phyloP scores from a whole-genome alignment of 1,140 invertebrate genomes.

The Bombus pascuorum region DNA sequence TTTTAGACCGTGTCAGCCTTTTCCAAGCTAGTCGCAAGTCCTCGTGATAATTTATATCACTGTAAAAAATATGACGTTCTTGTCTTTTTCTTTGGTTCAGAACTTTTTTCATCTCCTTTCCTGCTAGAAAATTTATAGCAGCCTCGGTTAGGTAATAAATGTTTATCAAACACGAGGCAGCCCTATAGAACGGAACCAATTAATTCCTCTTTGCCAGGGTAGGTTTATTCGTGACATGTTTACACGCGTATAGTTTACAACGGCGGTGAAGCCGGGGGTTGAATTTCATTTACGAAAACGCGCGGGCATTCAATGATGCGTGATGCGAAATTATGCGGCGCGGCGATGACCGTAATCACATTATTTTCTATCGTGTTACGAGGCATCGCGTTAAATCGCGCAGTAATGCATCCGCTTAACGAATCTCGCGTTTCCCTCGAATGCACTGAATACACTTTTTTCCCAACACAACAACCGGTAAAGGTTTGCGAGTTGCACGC shows the following conservation, averaged over 20 bases:
- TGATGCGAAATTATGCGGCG: slow-evolving; percentile 26
- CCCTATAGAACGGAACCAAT: background rate
- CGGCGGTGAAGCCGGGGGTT: background rate
- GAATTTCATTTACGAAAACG: slow-evolving; percentile 30
- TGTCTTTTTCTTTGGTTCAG: background rate
- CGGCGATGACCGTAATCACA: slow-evolving; percentile 27
- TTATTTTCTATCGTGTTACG: slow-evolving; percentile 32
- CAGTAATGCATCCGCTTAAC: background rate
- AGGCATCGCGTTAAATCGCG: slow-evolving; percentile 25
- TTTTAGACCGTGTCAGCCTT: slow-evolving; percentile 12
- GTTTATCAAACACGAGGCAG: background rate
- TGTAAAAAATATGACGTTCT: too few species aligned
- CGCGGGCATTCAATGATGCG: slow-evolving; percentile 15
- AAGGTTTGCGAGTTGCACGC: background rate
- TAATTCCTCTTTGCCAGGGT: background rate
- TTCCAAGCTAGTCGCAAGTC: background rate
- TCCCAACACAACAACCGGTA: too few species aligned
- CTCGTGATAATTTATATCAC: background rate
- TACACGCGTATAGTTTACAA: background rate
- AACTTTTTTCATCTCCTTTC: background rate
- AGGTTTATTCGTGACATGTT: slow-evolving; percentile 23
- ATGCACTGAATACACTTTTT: too few species aligned
- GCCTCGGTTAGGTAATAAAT: background rate
- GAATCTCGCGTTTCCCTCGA: background rate
- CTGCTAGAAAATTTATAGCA: background rate